phyloP scores from a whole-genome alignment of 1,140 invertebrate genomes.

The Pseudachorutes palmiensis region DNA sequence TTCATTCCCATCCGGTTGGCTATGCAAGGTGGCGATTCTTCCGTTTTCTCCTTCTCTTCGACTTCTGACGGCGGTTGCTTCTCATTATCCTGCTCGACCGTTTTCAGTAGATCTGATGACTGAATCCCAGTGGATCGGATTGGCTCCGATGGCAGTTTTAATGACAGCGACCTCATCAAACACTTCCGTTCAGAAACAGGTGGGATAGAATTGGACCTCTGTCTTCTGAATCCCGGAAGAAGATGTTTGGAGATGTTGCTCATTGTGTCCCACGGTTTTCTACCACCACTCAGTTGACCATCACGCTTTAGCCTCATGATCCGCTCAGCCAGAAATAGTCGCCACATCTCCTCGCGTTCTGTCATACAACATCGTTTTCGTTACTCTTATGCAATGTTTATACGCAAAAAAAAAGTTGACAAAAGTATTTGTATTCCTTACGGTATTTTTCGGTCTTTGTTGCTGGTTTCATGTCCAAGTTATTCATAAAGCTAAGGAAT shows the following conservation, averaged over 20 bases:
- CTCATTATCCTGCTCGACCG: slow-evolving; percentile 1
- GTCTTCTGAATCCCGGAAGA: background rate
- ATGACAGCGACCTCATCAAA: slow-evolving; percentile 16
- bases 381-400: too few species aligned
- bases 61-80: background rate
- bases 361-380: background rate
- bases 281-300: slow-evolving; percentile 12
- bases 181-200: slow-evolving; percentile 7
- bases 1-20: slow-evolving; percentile 12
- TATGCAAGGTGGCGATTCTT: too few species aligned
- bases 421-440: slow-evolving; percentile 10
- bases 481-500: slow-evolving; percentile 20
- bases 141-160: slow-evolving; percentile 13
- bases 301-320: slow-evolving; percentile 21
- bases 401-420: background rate
- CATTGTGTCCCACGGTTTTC: slow-evolving; percentile 21
- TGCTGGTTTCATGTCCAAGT: slow-evolving; percentile 25
- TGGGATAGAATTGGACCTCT: background rate
- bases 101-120: slow-evolving; percentile 22
- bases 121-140: background rate
- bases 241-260: slow-evolving; percentile 1
- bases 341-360: slow-evolving; percentile 30
- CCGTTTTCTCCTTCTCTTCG: background rate
- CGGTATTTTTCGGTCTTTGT: slow-evolving; percentile 26
- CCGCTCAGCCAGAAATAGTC: slow-evolving; percentile 26